Conservation (phyloP, 2,797 vertebrate genomes). For the Sebastes minor region DNA sequence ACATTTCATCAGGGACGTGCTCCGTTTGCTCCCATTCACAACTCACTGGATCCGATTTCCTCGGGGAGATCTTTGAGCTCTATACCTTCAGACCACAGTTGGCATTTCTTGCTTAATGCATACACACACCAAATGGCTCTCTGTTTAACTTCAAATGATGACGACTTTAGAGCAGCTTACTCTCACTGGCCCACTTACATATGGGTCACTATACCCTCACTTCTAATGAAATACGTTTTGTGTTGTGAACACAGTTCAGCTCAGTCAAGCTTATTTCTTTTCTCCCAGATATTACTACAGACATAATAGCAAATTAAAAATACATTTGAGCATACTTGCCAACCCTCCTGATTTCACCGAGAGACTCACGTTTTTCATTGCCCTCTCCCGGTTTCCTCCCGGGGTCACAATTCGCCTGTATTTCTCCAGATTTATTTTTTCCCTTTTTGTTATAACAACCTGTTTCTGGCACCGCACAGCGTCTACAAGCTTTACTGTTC, state of each 20-base stretch:
- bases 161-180: conserved; percentile 4
- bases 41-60: conserved; percentile 45
- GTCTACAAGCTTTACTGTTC: no score
- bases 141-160: conserved; percentile 36
- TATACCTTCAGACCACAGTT: conserved; percentile 23
- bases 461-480: no score
- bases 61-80: conserved; percentile 39
- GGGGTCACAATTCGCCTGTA: no score
- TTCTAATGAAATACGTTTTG: conserved; percentile 7
- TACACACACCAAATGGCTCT: background rate
- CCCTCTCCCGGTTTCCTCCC: no score
- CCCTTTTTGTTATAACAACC: no score
- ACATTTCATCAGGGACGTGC: conserved; percentile 36
- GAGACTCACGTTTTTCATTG: no score
- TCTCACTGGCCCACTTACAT: conserved; percentile 31
- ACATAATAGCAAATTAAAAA: background rate
- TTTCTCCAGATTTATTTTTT: no score
- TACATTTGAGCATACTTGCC: background rate
- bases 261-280: background rate
- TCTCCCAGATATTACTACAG: background rate
- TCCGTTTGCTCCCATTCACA: conserved; percentile 25
- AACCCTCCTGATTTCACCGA: no score
- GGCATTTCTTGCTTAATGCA: conserved; percentile 23
- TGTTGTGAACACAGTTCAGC: background rate
- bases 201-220: conserved; percentile 9